Percentiles rank a stretch among this genome's conserved stretches.
Evolutionary conservation across 30 jellyfish, hydroid and myxozoan species (phyloP).

Genomic region (Cassiopea andromeda): DNA sequence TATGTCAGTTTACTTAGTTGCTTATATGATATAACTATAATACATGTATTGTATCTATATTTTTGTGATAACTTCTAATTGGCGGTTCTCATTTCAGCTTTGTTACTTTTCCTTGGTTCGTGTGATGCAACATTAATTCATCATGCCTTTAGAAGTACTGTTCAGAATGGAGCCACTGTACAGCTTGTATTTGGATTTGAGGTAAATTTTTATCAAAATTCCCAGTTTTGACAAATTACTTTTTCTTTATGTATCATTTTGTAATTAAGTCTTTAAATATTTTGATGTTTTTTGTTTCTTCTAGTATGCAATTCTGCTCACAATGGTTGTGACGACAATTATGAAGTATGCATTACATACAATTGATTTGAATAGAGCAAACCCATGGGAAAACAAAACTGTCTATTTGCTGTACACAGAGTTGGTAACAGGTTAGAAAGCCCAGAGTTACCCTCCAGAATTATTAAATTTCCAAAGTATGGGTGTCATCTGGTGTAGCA

Average conservation of each 20-base stretch:
- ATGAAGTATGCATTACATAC: slow-evolving; percentile 93
- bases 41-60: background rate
- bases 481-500: background rate
- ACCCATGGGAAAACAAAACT: slow-evolving; percentile 97
- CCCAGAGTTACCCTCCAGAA: background rate
- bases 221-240: background rate
- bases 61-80: background rate
- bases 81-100: slow-evolving; percentile 39
- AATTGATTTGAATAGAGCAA: slow-evolving; percentile 79
- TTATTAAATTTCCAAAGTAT: background rate
- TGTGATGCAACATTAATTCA: slow-evolving; percentile 87
- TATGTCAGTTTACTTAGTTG: no score
- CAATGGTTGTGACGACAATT: slow-evolving; percentile 90
- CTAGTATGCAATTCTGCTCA: slow-evolving; percentile 92
- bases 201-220: slow-evolving; percentile 35
- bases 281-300: background rate
- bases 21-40: no score
- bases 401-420: slow-evolving; percentile 91
- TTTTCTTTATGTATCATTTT: no score
- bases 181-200: slow-evolving; percentile 99
- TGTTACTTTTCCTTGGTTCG: slow-evolving; percentile 81
- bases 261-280: no score
- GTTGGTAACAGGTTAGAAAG: slow-evolving; percentile 81
- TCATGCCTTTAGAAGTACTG: slow-evolving; percentile 93
- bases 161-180: slow-evolving; percentile 96